phyloP scores from a whole-genome alignment of 2,113 vertebrate genomes.

The Oceanodroma tethys region DNA sequence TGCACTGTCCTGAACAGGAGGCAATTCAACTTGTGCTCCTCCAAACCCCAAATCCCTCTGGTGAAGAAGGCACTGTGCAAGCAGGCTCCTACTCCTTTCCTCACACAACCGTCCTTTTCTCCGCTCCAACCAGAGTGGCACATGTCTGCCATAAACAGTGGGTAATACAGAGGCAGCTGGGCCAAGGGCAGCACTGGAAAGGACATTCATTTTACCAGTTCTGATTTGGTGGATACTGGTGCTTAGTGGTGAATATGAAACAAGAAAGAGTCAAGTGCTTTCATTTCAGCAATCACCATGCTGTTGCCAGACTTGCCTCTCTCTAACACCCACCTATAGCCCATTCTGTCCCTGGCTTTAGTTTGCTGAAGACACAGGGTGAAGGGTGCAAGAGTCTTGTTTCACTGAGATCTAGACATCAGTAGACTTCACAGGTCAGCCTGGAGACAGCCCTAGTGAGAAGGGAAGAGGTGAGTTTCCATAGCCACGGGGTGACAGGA shows the following conservation, averaged over 20 bases:
- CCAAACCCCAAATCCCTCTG: not conserved
- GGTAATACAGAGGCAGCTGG: not conserved
- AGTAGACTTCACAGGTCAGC: not conserved
- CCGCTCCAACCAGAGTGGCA: not conserved
- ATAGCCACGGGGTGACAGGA: not conserved
- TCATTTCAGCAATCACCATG: not conserved
- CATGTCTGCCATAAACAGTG: not conserved
- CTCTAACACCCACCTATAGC: not conserved
- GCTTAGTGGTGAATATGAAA: not conserved
- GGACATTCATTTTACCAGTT: not conserved
- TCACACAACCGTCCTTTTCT: not conserved
- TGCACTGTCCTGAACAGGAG: not conserved
- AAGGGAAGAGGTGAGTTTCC: not conserved
- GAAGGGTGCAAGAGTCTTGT: not conserved
- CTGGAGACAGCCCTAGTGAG: not conserved
- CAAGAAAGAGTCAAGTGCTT: not conserved
- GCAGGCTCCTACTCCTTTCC: not conserved
- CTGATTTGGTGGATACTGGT: not conserved
- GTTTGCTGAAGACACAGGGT: not conserved
- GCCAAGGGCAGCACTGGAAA: not conserved
- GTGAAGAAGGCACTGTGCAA: not conserved
- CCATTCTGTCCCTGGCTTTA: not conserved
- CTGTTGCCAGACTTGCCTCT: not conserved
- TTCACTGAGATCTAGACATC: not conserved
- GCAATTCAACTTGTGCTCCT: not conserved